Conservation (phyloP, 2,113 vertebrate genomes). For the Pimephales promelas region DNA sequence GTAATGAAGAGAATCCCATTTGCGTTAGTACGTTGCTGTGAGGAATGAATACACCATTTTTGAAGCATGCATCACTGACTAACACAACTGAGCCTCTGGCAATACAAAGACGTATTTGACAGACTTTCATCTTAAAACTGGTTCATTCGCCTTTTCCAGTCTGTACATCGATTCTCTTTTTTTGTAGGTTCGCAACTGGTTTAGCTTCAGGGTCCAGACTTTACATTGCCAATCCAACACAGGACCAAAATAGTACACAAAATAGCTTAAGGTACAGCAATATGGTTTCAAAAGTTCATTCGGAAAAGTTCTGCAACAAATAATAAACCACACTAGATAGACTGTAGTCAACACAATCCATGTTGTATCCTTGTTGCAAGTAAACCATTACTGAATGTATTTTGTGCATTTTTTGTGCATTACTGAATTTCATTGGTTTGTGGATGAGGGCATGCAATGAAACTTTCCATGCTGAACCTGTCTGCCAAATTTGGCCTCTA, state of each 20-base stretch:
- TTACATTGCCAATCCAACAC: not conserved
- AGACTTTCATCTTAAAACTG: constrained; percentile 4
- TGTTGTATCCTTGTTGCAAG: too few relatives aligned
- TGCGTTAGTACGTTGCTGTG: constrained; percentile 28
- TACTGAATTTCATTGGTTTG: not conserved
- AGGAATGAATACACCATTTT: constrained; percentile 3
- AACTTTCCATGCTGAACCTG: too few relatives aligned
- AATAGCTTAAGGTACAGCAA: not conserved
- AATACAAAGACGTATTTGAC: not conserved
- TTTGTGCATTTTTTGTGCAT: too few relatives aligned
- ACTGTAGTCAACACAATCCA: too few relatives aligned
- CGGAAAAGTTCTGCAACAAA: not conserved
- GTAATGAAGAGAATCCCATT: constrained; percentile 35
- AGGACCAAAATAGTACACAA: not conserved
- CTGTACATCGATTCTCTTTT: not conserved
- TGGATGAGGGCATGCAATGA: not conserved
- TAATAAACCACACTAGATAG: not conserved
- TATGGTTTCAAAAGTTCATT: not conserved
- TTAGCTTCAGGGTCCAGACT: not conserved
- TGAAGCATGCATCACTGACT: constrained; percentile 7
- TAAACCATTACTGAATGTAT: too few relatives aligned
- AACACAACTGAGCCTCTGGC: constrained; percentile 13
- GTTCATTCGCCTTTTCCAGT: not conserved
- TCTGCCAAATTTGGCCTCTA: too few relatives aligned
- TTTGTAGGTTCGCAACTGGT: not conserved